Conservation (phyloP, 2,113 vertebrate species). For the Tricholaema leucomelas region DNA sequence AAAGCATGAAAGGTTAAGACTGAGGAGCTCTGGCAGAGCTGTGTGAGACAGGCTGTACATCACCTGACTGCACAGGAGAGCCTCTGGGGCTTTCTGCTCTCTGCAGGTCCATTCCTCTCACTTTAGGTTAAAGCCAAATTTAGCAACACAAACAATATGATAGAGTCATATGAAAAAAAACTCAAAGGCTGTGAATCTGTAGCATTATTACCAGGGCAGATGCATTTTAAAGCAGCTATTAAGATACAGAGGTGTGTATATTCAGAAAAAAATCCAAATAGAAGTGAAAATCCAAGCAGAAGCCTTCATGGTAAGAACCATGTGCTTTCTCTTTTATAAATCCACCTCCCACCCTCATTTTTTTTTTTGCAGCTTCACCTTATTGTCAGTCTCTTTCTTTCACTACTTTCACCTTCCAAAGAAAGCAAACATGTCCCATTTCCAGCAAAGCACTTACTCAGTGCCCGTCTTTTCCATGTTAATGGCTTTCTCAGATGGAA, state of each 20-base stretch:
- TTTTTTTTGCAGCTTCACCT: conserved; percentile 40
- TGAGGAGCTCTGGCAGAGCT: neutral
- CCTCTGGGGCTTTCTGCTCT: neutral
- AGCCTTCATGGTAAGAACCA: neutral
- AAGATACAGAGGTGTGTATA: neutral
- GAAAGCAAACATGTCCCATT: conserved; percentile 74
- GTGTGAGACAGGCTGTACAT: neutral
- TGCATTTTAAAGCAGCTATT: neutral
- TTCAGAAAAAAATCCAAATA: neutral
- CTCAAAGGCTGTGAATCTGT: neutral
- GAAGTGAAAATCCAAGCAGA: neutral
- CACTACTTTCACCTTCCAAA: conserved; percentile 67
- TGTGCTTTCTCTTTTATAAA: neutral
- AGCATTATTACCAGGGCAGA: neutral
- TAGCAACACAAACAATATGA: neutral
- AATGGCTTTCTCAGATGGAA: conserved; percentile 78
- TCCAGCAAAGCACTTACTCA: conserved; percentile 54
- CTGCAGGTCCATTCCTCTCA: neutral
- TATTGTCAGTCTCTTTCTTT: conserved; percentile 64
- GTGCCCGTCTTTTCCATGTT: conserved; percentile 36
- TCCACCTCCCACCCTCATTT: neutral
- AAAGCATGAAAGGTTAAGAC: neutral
- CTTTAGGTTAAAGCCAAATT: neutral
- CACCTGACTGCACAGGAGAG: neutral
- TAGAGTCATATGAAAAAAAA: neutral